Evolutionary conservation across 2,888 invertebrate species (phyloP), one percentile per base, ranked within the genome.

Genomic region (Netelia fuscicornis): DNA sequence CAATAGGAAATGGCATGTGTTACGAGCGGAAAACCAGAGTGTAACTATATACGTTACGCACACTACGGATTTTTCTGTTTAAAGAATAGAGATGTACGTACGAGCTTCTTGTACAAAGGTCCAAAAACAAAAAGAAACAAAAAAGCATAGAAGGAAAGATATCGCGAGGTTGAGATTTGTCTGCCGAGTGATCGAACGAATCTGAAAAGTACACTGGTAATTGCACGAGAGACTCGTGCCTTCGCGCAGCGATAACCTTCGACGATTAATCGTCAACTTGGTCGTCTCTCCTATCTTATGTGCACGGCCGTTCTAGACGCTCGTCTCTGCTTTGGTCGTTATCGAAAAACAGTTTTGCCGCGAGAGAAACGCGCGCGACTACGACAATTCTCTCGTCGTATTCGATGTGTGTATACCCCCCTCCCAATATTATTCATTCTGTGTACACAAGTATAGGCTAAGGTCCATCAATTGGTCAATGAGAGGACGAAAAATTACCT

Each of bases 211-310:
- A 58, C 17, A 58, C 23, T 30, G 10, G 10, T 30, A 30, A 25
- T 60, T 25, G 23, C 62, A 30, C 25, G 13, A 25, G 64, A 64
- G 76, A 60, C 60, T 60, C 54, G 72, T 13, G 72, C 77, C 87
- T 83, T 74, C 17, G 58, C 17, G 65, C 83, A 80, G 83, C 85
- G 90, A 90, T 90, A 90, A 89, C 90, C 90, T 90, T 88, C 89
- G 86, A 72, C 79, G 81, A 87, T 86, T 89, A 88, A 89, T 89
- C 87, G 78, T 77, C 44, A 62, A 80, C 68, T 83, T 60, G 70
- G 84, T 84, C 87, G 83, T 87, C 84, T 86, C 70, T 83, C 77
- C 60, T 83, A 80, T 80, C 79, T 80, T 64, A 65, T 87, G 84
- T 84, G 77, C 81, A 86, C 81, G 84, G 85, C 79, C 79, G 83